Evolutionary conservation across 2,113 vertebrate genomes (phyloP).

Genomic region (Chloroceryle aenea): DNA sequence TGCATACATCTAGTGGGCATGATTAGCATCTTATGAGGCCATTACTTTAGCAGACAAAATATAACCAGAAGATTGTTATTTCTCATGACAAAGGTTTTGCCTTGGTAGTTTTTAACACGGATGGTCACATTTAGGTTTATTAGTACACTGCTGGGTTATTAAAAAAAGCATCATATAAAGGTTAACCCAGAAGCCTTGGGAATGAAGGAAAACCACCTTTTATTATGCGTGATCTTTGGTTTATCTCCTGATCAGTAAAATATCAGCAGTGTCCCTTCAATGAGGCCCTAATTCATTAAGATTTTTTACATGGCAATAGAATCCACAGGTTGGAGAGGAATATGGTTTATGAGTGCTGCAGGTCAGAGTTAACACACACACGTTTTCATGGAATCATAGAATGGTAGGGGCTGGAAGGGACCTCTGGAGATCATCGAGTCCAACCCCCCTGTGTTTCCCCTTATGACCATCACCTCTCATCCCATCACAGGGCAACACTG

Average conservation of each 20-base stretch:
- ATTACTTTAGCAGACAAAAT: neutral
- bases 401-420: no score
- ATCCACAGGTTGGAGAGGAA: neutral
- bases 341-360: rapidly evolving
- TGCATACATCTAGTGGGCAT: neutral
- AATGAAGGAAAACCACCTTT: neutral
- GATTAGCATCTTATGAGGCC: neutral
- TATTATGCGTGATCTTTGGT: neutral
- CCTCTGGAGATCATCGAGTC: no score
- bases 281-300: neutral
- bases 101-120: neutral
- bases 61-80: neutral
- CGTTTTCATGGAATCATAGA: neutral
- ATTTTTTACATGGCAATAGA: neutral
- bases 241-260: neutral
- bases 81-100: neutral
- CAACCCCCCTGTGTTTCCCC: no score
- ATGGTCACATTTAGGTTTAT: neutral
- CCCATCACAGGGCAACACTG: no score
- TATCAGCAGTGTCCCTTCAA: neutral
- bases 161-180: neutral
- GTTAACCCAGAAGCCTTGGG: neutral
- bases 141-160: neutral
- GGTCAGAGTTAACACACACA: rapidly evolving
- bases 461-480: no score